A percentile compares a stretch with the other conserved stretches of the same genome.
Conservation (phyloP, 2,888 invertebrate species). For the Agrotis segetum region DNA sequence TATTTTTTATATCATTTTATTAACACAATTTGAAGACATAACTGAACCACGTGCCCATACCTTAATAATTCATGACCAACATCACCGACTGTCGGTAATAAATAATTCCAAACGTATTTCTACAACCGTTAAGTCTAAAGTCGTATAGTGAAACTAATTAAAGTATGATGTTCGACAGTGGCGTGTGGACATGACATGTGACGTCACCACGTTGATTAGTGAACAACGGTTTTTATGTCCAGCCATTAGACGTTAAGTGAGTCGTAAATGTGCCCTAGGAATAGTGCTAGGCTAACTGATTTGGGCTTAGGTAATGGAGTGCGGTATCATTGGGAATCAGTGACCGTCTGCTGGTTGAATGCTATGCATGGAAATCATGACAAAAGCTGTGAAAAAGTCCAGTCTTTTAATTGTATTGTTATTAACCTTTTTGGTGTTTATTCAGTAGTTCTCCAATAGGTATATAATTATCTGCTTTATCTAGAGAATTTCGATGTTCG, state of each 20-base stretch:
- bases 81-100: not conserved
- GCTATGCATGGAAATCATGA: not conserved
- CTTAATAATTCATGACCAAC: not conserved
- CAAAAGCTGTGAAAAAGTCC: not conserved
- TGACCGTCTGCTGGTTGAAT: not conserved
- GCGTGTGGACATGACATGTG: constrained; percentile 57
- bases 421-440: not conserved
- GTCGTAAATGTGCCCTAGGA: constrained; percentile 60
- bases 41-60: not conserved
- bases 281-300: constrained; percentile 45
- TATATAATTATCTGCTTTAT: not conserved
- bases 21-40: not conserved
- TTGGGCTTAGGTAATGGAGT: constrained; percentile 14
- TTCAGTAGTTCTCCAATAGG: not conserved
- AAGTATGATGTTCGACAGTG: constrained; percentile 48
- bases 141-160: constrained; percentile 55
- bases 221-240: constrained; percentile 63
- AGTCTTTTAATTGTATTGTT: no score
- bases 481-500: no score
- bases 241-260: constrained; percentile 63
- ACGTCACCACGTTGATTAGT: constrained; percentile 60
- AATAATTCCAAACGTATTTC: constrained; percentile 23
- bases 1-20: not conserved
- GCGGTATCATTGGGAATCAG: constrained; percentile 2
- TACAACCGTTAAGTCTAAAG: constrained; percentile 13